These are phyloP conservation scores for Liodrosophila aerea DNA, from an alignment of 2,888 invertebrate genomes.

Conservation along the genomic window DNA sequence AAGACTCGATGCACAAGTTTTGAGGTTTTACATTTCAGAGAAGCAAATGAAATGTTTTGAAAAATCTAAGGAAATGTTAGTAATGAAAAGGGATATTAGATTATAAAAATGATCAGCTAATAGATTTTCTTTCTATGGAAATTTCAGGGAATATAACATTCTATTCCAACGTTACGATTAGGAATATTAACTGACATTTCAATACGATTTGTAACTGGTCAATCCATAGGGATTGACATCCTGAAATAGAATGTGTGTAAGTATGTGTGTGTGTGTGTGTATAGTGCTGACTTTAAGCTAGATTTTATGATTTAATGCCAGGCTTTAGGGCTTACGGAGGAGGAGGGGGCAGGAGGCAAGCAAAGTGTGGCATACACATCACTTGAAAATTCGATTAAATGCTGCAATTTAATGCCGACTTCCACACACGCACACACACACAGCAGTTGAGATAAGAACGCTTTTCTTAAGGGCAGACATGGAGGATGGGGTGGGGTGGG, in stretches of 20 bases:
- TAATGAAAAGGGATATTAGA: too few species aligned
- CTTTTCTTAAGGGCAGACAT: slow-evolving; percentile 9
- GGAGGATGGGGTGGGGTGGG: neutral
- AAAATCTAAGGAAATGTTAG: too few species aligned
- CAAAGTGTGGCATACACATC: slow-evolving; percentile 25
- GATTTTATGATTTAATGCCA: slow-evolving; percentile 58
- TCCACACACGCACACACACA: slow-evolving; percentile 21
- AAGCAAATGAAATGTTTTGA: too few species aligned
- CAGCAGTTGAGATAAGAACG: slow-evolving; percentile 72
- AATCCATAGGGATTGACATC: too few species aligned
- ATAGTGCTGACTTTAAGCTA: slow-evolving; percentile 40
- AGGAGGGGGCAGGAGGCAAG: neutral
- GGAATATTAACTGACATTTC: slow-evolving; percentile 3
- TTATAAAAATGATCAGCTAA: too few species aligned
- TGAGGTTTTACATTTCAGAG: too few species aligned
- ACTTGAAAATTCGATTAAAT: slow-evolving; percentile 75
- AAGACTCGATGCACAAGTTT: too few species aligned
- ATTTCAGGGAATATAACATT: too few species aligned
- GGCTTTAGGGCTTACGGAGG: slow-evolving; percentile 27
- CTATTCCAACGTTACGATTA: too few species aligned
- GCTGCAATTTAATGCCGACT: slow-evolving; percentile 73
- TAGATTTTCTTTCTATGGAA: too few species aligned
- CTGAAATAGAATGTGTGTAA: too few species aligned
- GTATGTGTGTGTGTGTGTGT: neutral
- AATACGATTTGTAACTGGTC: too few species aligned